Base-by-base conservation (phyloP, 2,888 invertebrate genomes). In the Nemurella pictetii region DNA sequence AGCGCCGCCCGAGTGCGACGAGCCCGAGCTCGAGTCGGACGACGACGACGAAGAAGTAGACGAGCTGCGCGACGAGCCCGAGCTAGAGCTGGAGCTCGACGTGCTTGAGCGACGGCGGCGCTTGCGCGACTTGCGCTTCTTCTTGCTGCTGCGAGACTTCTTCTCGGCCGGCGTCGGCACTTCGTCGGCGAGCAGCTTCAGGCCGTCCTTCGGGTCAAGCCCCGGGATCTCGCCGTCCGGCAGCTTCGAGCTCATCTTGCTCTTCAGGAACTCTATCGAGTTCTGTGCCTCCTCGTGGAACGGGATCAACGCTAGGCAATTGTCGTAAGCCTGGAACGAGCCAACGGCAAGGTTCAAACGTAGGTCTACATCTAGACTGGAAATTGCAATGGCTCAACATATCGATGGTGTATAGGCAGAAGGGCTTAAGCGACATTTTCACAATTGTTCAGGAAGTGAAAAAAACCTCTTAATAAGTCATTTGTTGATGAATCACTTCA, bases 281-380 rank as follows among this genome's bases (percentile, higher is more conserved):
- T 95, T 95, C 88, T 95, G 94, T 0, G 97, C 97, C 89, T 97
- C 97, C 88, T 96, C 96, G 89, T 97, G 97, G 89, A 95, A 95
- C 0, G 97, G 96, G 89, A 96, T 95, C 83, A 97, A 94, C 5
- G 94, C 93, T 83, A 97, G 90, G 89, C 97, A 97, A 89, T 96
- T 96, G 88, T 95, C 95, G 88, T 97, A 97, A 0, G 96, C 95
- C 88, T 78, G 29, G 15, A 29, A 5, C 9, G 55, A 55, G 20
- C 20, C 1, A 20, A 12, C n/a, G n/a, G n/a, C n/a, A n/a, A n/a
- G n/a, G n/a, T n/a, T n/a, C n/a, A n/a, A n/a, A n/a, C n/a, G n/a
- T n/a, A n/a, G n/a, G n/a, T n/a, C n/a, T n/a, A n/a, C n/a, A n/a
- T n/a, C n/a, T n/a, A n/a, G n/a, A n/a, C n/a, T n/a, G n/a, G n/a